These are phyloP conservation scores for Rhynchotus rufescens DNA, from an alignment of 2,797 vertebrate species.

Conservation along the genomic window DNA sequence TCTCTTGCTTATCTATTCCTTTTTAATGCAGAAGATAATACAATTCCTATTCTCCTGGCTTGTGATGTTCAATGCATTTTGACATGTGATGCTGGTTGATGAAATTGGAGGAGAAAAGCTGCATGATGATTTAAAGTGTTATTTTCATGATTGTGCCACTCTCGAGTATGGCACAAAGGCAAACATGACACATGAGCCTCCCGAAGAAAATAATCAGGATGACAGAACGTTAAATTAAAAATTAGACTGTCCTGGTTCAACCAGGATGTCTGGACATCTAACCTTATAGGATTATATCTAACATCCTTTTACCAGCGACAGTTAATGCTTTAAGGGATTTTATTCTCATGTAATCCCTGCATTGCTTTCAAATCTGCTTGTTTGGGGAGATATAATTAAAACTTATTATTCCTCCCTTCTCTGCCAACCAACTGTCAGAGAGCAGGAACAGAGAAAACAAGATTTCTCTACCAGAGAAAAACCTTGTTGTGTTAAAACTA, in stretches of 20 bases:
- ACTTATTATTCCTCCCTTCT: conserved; percentile 77
- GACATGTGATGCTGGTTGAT: conserved; percentile 67
- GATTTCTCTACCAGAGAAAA: conserved; percentile 58
- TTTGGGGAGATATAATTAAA: conserved; percentile 81
- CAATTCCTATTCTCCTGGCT: conserved; percentile 56
- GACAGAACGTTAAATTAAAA: conserved; percentile 74
- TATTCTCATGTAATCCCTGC: conserved; percentile 71
- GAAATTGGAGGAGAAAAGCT: conserved; percentile 75
- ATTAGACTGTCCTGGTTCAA: conserved; percentile 70
- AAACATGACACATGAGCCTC: conserved; percentile 63
- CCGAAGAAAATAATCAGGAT: conserved; percentile 69
- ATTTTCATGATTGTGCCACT: conserved; percentile 69
- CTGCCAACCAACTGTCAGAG: conserved; percentile 75
- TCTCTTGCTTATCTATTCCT: conserved; percentile 58
- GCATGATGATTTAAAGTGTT: conserved; percentile 67
- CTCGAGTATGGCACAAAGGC: conserved; percentile 64
- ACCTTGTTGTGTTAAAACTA: conserved; percentile 59
- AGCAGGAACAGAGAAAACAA: conserved; percentile 71
- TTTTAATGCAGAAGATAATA: conserved; percentile 67
- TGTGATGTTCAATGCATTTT: conserved; percentile 70
- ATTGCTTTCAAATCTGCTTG: conserved; percentile 77
- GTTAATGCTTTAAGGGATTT: conserved; percentile 75
- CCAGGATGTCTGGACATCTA: conserved; percentile 70
- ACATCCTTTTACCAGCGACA: conserved; percentile 70
- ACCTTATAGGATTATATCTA: conserved; percentile 74